Evolutionary conservation across 2,888 invertebrate species (phyloP).

Genomic region (Tortricodes alternella): DNA sequence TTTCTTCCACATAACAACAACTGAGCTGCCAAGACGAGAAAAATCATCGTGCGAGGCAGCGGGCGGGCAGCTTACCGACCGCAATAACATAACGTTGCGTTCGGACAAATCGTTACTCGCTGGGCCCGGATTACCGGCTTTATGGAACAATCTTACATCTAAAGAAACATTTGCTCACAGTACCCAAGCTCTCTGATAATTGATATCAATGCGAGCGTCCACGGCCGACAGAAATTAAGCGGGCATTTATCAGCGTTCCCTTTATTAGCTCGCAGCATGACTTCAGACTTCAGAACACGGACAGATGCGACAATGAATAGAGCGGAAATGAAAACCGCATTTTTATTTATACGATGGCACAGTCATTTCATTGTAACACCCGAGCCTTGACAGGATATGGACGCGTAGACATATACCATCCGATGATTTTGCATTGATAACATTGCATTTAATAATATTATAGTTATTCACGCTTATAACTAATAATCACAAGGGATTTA

Average conservation of each 20-base stretch:
- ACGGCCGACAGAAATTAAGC: constrained; percentile 63
- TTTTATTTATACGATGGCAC: constrained; percentile 7
- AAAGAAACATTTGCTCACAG: constrained; percentile 44
- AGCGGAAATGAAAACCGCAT: constrained; percentile 20
- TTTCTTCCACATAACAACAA: too few relatives aligned
- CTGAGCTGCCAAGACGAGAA: too few relatives aligned
- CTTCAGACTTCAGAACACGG: constrained; percentile 35
- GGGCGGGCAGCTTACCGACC: constrained; percentile 64
- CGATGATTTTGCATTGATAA: background rate
- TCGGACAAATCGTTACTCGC: constrained; percentile 78
- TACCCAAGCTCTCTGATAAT: constrained; percentile 70
- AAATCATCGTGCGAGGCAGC: constrained; percentile 63
- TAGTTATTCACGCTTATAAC: background rate
- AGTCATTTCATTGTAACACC: background rate
- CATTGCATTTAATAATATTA: background rate
- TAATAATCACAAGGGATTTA: background rate
- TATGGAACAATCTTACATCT: constrained; percentile 67
- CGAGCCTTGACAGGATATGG: background rate
- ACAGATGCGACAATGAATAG: constrained; percentile 17
- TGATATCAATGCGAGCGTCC: constrained; percentile 75
- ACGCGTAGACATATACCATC: background rate
- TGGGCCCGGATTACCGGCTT: constrained; percentile 75
- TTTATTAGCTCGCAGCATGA: constrained; percentile 58
- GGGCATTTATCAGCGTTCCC: constrained; percentile 60
- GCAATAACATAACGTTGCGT: constrained; percentile 82